These are phyloP conservation scores for Vidua chalybeata DNA, from an alignment of 2,113 vertebrate genomes.

Conservation along the genomic window DNA sequence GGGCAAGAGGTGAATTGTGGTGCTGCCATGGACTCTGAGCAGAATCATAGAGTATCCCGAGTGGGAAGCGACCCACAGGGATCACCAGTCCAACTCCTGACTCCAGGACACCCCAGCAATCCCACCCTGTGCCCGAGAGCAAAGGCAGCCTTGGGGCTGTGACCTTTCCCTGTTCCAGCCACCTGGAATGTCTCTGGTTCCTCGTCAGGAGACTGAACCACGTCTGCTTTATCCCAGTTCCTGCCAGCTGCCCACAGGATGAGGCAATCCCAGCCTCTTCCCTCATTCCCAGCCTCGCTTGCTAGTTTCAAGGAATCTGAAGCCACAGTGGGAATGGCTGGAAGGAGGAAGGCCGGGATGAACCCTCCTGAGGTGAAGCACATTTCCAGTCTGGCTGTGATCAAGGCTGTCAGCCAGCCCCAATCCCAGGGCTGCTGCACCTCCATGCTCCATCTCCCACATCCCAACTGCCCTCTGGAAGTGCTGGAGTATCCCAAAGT, in stretches of 20 bases:
- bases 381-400: background rate
- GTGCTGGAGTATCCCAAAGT: rapidly evolving
- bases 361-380: background rate
- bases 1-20: background rate
- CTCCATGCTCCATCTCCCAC: background rate
- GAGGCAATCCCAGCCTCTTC: background rate
- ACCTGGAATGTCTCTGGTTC: background rate
- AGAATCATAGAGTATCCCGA: background rate
- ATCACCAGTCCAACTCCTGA: background rate
- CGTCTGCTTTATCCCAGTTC: background rate
- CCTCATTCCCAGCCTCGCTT: background rate
- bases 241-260: background rate
- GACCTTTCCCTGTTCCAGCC: background rate
- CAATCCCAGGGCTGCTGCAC: background rate
- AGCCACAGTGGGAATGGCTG: background rate
- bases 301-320: background rate
- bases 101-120: background rate
- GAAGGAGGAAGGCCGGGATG: background rate
- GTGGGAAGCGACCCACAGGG: background rate
- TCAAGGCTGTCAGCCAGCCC: background rate
- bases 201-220: rapidly evolving
- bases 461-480: background rate
- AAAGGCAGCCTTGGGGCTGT: background rate
- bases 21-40: background rate
- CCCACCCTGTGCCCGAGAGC: background rate